Evolutionary conservation across 64 coral and sea anemone species (phyloP).

Genomic region (Porites lutea): DNA sequence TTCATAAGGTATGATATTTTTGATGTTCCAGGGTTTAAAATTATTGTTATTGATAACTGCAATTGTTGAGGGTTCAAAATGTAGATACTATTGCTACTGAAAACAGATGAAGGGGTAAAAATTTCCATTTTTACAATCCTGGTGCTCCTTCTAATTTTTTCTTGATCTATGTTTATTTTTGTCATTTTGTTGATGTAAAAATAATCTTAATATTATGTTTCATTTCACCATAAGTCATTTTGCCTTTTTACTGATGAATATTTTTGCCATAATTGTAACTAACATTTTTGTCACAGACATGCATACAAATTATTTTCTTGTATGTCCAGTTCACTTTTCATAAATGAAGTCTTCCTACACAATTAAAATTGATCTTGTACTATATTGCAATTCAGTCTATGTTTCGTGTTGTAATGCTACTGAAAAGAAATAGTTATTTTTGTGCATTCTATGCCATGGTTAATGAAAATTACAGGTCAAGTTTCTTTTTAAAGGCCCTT

Average conservation of each 20-base stretch:
- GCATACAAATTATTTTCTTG: too few species aligned
- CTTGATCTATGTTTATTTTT: background rate
- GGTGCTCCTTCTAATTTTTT: background rate
- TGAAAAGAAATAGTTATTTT: background rate
- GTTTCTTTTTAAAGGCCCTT: too few species aligned
- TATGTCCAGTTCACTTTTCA: too few species aligned
- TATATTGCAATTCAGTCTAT: too few species aligned
- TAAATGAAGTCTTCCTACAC: too few species aligned
- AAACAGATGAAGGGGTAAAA: background rate
- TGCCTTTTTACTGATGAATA: too few species aligned
- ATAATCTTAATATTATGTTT: background rate
- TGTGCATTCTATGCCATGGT: background rate
- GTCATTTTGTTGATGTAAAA: background rate
- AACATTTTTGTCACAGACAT: too few species aligned
- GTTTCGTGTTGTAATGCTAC: too few species aligned
- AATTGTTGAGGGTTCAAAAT: background rate
- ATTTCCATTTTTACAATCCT: background rate
- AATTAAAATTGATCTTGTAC: too few species aligned
- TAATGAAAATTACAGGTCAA: too few species aligned
- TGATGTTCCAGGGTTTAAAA: background rate
- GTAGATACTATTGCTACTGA: background rate
- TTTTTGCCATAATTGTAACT: too few species aligned
- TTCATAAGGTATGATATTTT: constrained; percentile 13
- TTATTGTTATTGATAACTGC: constrained; percentile 18
- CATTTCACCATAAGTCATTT: too few species aligned